Base-by-base conservation (phyloP, 2,797 vertebrate species). In the Fundulus diaphanus region DNA sequence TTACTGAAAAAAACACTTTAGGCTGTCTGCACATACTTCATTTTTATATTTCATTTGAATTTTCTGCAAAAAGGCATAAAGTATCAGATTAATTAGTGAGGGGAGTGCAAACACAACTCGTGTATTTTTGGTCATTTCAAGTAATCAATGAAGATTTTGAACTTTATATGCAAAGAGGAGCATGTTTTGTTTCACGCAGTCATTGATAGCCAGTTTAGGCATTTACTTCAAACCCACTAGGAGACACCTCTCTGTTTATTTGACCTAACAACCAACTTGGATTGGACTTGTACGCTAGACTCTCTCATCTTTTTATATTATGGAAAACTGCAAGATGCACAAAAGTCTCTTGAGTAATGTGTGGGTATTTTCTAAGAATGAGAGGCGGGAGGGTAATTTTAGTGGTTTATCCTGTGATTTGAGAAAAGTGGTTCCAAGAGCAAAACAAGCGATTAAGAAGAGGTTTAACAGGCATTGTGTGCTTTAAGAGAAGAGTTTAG, bases 1-100 rank as follows among this genome's bases (percentile, higher is more conserved):
- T 83, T 84, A 88, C 72, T 84, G 74, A 40, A 3, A 16, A 16
- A 54, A 52, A 52, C 6, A 27, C 33, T 72, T 79, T 68, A 69
- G 68, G 59, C 59, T 48, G 31, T 51, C 52, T 20, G 37, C 49
- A 76, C 59, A 74, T 59, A 31, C 31, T 67, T 31, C 56, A 56
- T 72, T 80, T 49, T 72, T 76, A 74, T 73, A 83, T 29, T 20
- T 13, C 12, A 63, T 57, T 83, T 67, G 29, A 66, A 73, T 35
- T 70, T 73, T 24, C 24, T 72, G 72, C 73, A 61, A 59, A 67
- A 31, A 77, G 59, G 52, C 51, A 67, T 49, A 80, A 61, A 82
- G 74, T 40, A 11, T 37, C 29, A 37, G 8, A 40, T 42, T 59
- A 7, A 0, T 2, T 33, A 4, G 61, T 71, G 2, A 22, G 6